A percentile compares a stretch with the other conserved stretches of the same genome.
Evolutionary conservation across 2,113 vertebrate genomes (phyloP).

Genomic region (Podarcis muralis): DNA sequence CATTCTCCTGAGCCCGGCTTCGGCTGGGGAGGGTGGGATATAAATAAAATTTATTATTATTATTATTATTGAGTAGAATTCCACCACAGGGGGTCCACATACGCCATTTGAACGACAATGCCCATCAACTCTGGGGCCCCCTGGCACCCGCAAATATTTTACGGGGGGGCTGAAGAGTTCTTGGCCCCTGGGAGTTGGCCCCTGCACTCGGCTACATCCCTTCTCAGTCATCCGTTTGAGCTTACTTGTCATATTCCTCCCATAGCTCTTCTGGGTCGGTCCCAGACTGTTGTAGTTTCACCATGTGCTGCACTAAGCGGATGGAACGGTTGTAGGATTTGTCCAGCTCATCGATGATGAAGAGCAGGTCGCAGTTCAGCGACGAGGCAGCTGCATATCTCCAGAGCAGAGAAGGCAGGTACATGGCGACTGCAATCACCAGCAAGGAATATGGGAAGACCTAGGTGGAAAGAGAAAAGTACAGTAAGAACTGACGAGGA

Average conservation of each 20-base stretch:
- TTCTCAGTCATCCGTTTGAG: background rate
- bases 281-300: conserved; percentile 84
- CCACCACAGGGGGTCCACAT: too few relatives aligned
- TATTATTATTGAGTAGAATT: too few relatives aligned
- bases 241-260: conserved; percentile 90
- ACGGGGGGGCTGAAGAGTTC: too few relatives aligned
- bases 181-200: too few relatives aligned
- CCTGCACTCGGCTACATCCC: too few relatives aligned
- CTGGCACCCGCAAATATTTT: too few relatives aligned
- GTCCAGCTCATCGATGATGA: conserved; percentile 93
- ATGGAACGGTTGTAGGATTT: conserved; percentile 97
- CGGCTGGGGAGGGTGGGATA: too few relatives aligned
- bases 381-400: conserved; percentile 82
- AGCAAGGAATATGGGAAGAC: conserved; percentile 92
- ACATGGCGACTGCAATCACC: conserved; percentile 90
- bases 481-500: accelerated
- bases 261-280: conserved; percentile 82
- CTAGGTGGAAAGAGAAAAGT: conserved; percentile 45
- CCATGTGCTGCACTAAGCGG: conserved; percentile 90
- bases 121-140: too few relatives aligned
- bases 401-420: conserved; percentile 91
- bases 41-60: too few relatives aligned
- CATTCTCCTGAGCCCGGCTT: too few relatives aligned
- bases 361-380: conserved; percentile 88
- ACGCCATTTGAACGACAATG: too few relatives aligned